Evolutionary conservation across 2,113 vertebrate species (phyloP), one percentile per base, ranked within the genome.

Genomic region (Sturnira hondurensis): DNA sequence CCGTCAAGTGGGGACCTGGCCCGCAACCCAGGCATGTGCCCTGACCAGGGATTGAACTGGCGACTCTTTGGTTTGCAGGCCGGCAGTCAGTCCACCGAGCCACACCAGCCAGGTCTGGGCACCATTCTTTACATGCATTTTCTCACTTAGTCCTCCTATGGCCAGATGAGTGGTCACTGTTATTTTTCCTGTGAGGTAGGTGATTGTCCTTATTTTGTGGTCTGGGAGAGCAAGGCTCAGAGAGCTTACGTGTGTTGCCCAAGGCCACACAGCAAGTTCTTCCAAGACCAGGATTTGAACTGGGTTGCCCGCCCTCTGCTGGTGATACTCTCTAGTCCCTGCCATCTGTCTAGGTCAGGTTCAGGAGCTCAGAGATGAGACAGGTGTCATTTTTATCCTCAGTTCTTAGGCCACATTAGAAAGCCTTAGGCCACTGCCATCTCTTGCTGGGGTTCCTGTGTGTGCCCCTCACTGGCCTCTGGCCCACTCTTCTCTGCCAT

Each of bases 251-350:
- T 0, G 0, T 38, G 38, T 31, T 14, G 16, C 43, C 41, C 54
- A 52, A 74, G 67, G 56, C 10, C 74, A 82, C 47, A 84, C 14
- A 65, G 31, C 31, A 47, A 36, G 47, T 65, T 70, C n/a, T 15
- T 68, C 68, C 33, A 11, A 2, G 73, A 31, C 13, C 2, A 19
- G 43, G 78, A 89, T 70, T 41, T 33, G 7, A 45, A 16, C 22
- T 0, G 3, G 33, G 16, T 5, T 45, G 24, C 24, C 61, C 4
- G 50, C 41, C 31, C 22, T 43, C 43, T 0, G 1, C 8, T 45
- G 28, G 33, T 13, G 19, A 19, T 13, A 4, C 6, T 2, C n/a
- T 61, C 36, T 11, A 47, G 77, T 45, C 13, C 11, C 63, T 20
- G 36, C 20, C 84, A 41, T 76, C 77, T 31, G 63, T 65, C 52